Conservation (phyloP, 2,888 invertebrate species). For the Drosophila sordidapex region DNA sequence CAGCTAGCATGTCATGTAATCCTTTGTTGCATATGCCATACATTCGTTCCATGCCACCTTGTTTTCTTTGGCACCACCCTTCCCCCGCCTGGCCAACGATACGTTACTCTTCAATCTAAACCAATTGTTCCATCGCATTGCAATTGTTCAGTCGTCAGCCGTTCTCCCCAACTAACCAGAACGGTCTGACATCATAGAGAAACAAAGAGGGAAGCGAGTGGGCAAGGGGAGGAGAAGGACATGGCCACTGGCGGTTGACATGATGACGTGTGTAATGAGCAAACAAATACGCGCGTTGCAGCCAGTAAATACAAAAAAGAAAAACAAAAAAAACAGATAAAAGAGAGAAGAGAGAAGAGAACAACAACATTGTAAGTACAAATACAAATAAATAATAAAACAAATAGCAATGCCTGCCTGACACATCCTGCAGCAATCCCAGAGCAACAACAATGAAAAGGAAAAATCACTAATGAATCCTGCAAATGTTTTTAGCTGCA, state of each 20-base stretch:
- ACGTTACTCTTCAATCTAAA: slow-evolving; percentile 64
- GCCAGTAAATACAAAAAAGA: slow-evolving; percentile 12
- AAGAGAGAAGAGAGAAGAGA: background rate
- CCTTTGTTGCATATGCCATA: slow-evolving; percentile 42
- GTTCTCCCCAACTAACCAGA: slow-evolving; percentile 29
- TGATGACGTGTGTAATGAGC: slow-evolving; percentile 79
- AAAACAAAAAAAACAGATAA: background rate
- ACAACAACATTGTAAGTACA: slow-evolving; percentile 32
- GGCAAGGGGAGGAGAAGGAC: slow-evolving; percentile 30
- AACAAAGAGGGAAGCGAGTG: background rate
- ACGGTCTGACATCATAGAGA: slow-evolving; percentile 34
- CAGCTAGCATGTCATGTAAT: slow-evolving; percentile 20
- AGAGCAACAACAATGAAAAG: slow-evolving; percentile 36
- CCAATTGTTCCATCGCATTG: slow-evolving; percentile 57
- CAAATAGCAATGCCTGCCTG: slow-evolving; percentile 60
- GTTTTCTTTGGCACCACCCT: slow-evolving; percentile 5
- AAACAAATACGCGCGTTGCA: slow-evolving; percentile 72
- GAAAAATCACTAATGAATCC: slow-evolving; percentile 71
- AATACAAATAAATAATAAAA: slow-evolving; percentile 72
- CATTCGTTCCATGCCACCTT: slow-evolving; percentile 10
- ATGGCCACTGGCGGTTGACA: slow-evolving; percentile 73
- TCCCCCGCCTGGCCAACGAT: background rate
- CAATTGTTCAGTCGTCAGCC: slow-evolving; percentile 49
- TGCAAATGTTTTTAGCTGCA: slow-evolving; percentile 67
- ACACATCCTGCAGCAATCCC: slow-evolving; percentile 68